phyloP scores from a whole-genome alignment of 2,888 invertebrate genomes.

The Plemyria rubiginata region DNA sequence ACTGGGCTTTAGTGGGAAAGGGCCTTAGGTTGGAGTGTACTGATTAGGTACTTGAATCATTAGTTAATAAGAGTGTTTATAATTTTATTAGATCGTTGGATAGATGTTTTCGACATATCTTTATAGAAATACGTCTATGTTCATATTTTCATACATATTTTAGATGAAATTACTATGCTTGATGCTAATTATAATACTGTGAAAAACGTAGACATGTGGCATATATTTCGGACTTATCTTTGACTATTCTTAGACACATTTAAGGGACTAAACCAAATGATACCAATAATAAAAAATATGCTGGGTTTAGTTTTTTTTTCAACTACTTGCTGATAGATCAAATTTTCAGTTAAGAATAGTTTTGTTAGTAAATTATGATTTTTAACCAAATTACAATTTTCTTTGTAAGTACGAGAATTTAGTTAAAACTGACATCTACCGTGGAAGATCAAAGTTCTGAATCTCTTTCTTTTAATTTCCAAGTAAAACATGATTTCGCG shows the following conservation, averaged over 20 bases:
- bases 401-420: no score
- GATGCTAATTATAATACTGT: neutral
- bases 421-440: no score
- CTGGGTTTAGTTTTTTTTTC: no score
- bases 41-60: conserved; percentile 30
- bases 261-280: no score
- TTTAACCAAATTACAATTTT: no score
- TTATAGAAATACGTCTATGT: conserved; percentile 49
- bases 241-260: neutral
- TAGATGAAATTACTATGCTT: conserved; percentile 28
- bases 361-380: no score
- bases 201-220: neutral
- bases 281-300: no score
- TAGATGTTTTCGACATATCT: conserved; percentile 55
- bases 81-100: conserved; percentile 47
- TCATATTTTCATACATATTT: conserved; percentile 26
- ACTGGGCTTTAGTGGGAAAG: conserved; percentile 4
- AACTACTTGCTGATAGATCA: no score
- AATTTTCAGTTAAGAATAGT: no score
- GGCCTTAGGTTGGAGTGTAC: conserved; percentile 25
- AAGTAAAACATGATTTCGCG: no score
- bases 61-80: conserved; percentile 53
- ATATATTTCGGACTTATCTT: neutral
- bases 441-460: no score
- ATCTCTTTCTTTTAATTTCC: no score